Percentiles rank a stretch among this genome's conserved stretches.
Conservation (phyloP, 2,888 invertebrate genomes). For the Sphaerophoria taeniata region DNA sequence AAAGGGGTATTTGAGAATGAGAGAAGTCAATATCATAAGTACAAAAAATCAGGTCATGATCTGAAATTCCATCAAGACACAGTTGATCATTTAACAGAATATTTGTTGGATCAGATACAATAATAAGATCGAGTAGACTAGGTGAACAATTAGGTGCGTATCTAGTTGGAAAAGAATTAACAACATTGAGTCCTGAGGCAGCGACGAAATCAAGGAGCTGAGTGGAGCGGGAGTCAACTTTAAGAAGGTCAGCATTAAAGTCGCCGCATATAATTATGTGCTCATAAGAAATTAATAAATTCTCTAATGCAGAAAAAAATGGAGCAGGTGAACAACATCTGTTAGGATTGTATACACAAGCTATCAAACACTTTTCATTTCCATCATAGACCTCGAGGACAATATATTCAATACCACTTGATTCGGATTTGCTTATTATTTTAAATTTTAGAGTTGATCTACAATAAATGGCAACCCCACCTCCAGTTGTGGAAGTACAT, state of each 20-base stretch:
- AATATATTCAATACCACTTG: conserved; percentile 4
- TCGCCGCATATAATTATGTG: conserved; percentile 5
- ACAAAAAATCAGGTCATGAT: conserved; percentile 1
- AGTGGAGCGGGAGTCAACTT: background rate
- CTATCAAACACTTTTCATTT: background rate
- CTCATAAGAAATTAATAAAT: background rate
- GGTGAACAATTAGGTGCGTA: background rate
- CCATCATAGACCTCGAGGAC: background rate
- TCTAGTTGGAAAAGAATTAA: background rate
- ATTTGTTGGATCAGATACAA: background rate
- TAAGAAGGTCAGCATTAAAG: background rate
- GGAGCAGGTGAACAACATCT: conserved; percentile 9
- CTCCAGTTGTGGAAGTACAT: background rate
- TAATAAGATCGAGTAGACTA: background rate
- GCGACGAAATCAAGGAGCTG: background rate
- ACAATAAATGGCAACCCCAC: conserved; percentile 12
- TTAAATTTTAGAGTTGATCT: conserved; percentile 4
- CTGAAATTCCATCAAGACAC: no score
- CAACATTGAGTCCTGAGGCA: background rate
- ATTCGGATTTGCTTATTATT: background rate
- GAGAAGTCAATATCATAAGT: conserved; percentile 9
- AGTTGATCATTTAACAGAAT: background rate
- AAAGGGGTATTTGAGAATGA: background rate
- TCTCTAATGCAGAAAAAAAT: no score
- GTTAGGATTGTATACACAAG: conserved; percentile 6